Conservation (phyloP, 2,888 invertebrate species). For the Caenorhabditis sp. region DNA sequence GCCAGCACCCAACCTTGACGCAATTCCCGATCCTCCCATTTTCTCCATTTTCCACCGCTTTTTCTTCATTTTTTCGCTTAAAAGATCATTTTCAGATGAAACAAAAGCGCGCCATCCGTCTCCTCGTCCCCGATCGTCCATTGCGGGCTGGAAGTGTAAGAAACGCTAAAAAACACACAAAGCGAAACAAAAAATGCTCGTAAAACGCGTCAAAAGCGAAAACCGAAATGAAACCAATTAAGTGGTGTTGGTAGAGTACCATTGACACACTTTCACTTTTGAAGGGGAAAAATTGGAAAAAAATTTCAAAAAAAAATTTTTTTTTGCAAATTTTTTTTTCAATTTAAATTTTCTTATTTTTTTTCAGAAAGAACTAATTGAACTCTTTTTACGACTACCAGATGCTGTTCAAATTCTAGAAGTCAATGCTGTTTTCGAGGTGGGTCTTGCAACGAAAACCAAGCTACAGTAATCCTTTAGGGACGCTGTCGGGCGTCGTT, state of each 20-base stretch:
- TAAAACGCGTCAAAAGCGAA: too few species aligned
- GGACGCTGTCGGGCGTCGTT: conserved; percentile 69
- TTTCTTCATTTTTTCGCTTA: too few species aligned
- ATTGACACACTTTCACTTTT: too few species aligned
- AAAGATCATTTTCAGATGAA: conserved; percentile 60
- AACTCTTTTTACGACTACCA: conserved; percentile 63
- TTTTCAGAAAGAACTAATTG: conserved; percentile 67
- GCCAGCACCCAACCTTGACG: too few species aligned
- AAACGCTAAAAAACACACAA: too few species aligned
- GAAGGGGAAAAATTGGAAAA: conserved; percentile 16
- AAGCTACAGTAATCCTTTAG: conserved; percentile 21
- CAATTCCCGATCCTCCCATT: too few species aligned
- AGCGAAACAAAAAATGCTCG: too few species aligned
- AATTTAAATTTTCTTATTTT: conserved; percentile 6
- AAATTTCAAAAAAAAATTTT: not conserved
- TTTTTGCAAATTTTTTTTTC: too few species aligned
- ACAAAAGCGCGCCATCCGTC: conserved; percentile 66
- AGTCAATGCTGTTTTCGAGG: conserved; percentile 67
- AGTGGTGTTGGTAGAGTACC: too few species aligned
- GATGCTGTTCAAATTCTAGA: conserved; percentile 65
- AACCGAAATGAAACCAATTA: too few species aligned
- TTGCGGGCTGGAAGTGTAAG: conserved; percentile 65
- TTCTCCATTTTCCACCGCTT: too few species aligned
- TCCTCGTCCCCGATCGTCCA: conserved; percentile 65
- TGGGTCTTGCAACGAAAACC: conserved; percentile 5